phyloP scores from a whole-genome alignment of 2,888 invertebrate genomes.

The Eutolmus rufibarbis region DNA sequence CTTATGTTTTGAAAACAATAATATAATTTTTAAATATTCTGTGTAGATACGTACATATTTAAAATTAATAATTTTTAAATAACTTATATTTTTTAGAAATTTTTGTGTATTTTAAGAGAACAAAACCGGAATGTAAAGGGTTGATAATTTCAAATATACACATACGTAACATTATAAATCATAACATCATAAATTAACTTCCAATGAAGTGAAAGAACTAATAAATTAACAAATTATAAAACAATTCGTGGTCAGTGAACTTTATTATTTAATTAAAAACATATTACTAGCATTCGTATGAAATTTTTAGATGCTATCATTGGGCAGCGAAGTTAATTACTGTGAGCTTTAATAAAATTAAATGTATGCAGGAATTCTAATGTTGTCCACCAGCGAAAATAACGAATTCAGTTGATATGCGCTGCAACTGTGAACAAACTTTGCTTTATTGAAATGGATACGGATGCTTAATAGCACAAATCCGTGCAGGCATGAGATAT shows the following conservation, averaged over 20 bases:
- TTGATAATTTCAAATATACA: no score
- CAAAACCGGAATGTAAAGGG: no score
- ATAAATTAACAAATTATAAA: not conserved
- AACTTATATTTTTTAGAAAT: no score
- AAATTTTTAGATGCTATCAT: not conserved
- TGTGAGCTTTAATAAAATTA: not conserved
- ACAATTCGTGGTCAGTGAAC: not conserved
- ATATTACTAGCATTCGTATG: not conserved
- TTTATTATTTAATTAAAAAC: not conserved
- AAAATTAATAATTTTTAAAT: no score
- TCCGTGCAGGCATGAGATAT: constrained; percentile 9
- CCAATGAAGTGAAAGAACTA: no score
- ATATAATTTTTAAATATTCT: no score
- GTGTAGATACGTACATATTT: no score
- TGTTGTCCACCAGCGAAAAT: not conserved
- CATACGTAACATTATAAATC: no score
- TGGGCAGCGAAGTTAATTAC: not conserved
- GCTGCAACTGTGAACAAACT: not conserved
- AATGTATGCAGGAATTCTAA: not conserved
- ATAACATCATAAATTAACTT: no score
- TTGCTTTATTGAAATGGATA: constrained; percentile 34
- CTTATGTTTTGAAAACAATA: no score
- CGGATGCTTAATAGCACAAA: not conserved
- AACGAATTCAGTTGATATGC: not conserved
- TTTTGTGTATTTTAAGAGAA: no score